Evolutionary conservation across 2,113 vertebrate species (phyloP).

Genomic region (Triplophysa dalaica): DNA sequence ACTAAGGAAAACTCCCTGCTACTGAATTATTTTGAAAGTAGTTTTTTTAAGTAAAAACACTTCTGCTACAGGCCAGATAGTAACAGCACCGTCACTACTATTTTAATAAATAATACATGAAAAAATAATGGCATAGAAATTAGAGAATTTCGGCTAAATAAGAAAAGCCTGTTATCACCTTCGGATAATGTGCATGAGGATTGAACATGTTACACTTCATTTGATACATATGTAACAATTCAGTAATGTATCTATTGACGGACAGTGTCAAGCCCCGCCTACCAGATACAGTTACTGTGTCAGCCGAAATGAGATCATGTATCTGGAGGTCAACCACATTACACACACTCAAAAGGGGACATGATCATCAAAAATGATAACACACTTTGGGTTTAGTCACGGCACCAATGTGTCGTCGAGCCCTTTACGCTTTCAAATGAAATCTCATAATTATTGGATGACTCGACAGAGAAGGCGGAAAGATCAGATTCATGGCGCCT

Average conservation of each 20-base stretch:
- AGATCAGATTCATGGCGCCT: neutral
- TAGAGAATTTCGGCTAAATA: too few relatives aligned
- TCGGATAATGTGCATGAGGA: too few relatives aligned
- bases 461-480: neutral
- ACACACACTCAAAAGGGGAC: slow-evolving; percentile 28
- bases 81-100: too few relatives aligned
- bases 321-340: slow-evolving; percentile 34
- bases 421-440: neutral
- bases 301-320: slow-evolving; percentile 52
- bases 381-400: neutral
- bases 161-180: too few relatives aligned
- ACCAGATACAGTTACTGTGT: slow-evolving; percentile 32
- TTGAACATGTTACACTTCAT: too few relatives aligned
- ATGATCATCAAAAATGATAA: neutral
- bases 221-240: too few relatives aligned
- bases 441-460: neutral
- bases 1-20: too few relatives aligned
- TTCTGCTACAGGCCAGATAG: too few relatives aligned
- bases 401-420: neutral
- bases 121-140: too few relatives aligned
- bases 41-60: too few relatives aligned
- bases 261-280: slow-evolving; percentile 32
- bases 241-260: neutral
- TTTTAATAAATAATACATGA: too few relatives aligned
- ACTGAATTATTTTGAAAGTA: too few relatives aligned